Conservation (phyloP, 2,888 invertebrate genomes). For the Marronus borbonicus region DNA sequence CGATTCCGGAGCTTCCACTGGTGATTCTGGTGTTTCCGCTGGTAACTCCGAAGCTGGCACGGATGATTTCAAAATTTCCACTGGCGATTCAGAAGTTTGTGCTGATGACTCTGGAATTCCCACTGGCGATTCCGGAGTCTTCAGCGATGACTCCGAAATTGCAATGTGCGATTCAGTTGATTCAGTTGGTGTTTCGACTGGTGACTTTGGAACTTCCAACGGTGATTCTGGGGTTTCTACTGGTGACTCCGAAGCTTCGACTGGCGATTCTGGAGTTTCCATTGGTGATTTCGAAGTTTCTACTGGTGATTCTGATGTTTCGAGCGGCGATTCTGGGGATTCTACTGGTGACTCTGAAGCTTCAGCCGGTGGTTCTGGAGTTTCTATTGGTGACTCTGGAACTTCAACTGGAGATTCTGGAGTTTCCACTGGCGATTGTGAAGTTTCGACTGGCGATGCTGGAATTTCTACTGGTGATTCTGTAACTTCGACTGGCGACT, state of each 20-base stretch:
- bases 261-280: background rate
- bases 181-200: background rate
- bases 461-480: background rate
- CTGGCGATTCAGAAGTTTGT: conserved; percentile 1
- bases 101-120: background rate
- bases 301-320: background rate
- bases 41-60: conserved; percentile 2
- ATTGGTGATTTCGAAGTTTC: background rate
- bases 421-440: background rate
- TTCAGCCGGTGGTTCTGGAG: background rate
- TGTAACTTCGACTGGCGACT: too few relatives aligned
- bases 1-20: background rate
- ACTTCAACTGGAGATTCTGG: background rate
- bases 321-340: background rate
- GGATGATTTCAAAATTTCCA: conserved; percentile 1
- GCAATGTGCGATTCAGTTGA: background rate
- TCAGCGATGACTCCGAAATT: too few relatives aligned
- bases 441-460: too few relatives aligned
- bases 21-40: conserved; percentile 8
- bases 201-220: background rate
- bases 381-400: background rate
- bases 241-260: conserved; percentile 13
- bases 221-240: too few relatives aligned
- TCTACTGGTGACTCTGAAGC: background rate
- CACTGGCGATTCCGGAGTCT: background rate